These are phyloP conservation scores for Phoebastria nigripes DNA, from an alignment of 2,797 vertebrate genomes.

Conservation along the genomic window DNA sequence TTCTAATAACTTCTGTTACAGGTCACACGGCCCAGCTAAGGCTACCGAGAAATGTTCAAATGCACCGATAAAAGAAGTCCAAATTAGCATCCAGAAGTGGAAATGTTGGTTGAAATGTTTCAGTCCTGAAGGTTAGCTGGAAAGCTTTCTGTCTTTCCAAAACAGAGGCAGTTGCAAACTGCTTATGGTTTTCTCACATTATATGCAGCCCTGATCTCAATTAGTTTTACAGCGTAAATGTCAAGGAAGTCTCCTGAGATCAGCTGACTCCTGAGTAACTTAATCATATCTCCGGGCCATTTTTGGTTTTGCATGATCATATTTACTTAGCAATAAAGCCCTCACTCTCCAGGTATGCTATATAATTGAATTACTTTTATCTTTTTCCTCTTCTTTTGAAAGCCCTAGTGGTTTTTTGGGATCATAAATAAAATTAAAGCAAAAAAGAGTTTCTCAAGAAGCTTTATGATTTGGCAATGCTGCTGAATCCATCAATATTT, in stretches of 20 bases:
- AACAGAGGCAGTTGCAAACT: background rate
- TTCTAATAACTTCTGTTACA: background rate
- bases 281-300: background rate
- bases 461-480: background rate
- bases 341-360: background rate
- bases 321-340: constrained; percentile 17
- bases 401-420: background rate
- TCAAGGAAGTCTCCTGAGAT: constrained; percentile 16
- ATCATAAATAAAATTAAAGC: constrained; percentile 3
- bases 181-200: background rate
- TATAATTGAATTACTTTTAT: background rate
- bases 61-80: background rate
- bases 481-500: constrained; percentile 43
- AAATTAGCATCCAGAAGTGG: background rate
- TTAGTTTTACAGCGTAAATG: constrained; percentile 3
- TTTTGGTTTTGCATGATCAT: background rate
- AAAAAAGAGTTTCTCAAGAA: background rate
- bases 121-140: background rate
- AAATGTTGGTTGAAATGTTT: background rate
- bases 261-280: constrained; percentile 2
- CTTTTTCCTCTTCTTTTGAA: background rate
- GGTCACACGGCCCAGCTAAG: background rate
- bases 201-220: background rate
- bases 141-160: background rate
- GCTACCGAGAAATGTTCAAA: background rate